Base-by-base conservation (phyloP, 2,888 invertebrate genomes). In the Agonopterix alstromeriana region DNA sequence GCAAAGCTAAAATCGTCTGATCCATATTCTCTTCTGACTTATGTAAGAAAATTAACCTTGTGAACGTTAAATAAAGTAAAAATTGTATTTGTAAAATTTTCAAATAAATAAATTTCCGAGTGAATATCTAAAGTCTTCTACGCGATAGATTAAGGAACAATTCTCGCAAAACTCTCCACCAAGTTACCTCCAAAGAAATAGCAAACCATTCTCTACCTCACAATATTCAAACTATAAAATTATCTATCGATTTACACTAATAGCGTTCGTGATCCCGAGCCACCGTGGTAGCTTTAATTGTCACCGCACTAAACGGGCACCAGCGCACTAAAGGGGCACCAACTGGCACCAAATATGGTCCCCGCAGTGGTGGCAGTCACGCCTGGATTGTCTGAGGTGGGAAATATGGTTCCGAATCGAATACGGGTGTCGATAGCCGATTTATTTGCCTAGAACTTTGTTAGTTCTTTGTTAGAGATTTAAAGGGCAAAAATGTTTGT, bases 251-350 rank as follows among this genome's bases (percentile, higher is more conserved):
- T 64, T 68, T 65, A 65, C 27, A 27, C 70, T 65, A 67, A 74
- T 72, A 69, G 63, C 51, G 63, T 52, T 76, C 73, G 77, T 77
- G 77, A 76, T 27, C 27, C 68, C 61, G 56, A 53, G 53, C 63
- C 56, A 60, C 55, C 46, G 38, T 38, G 55, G 53, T 46, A 45
- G 57, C 63, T 72, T 74, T 78, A 78, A 78, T 78, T 77, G 78
- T 77, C 70, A 65, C 66, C 55, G 48, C 57, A 57, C 69, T 67
- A 70, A 75, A 75, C 63, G 65, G 67, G 64, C 61, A 55, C 60
- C 27, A 27, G 27, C 27, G 27, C 27, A 27, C 27, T 27, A 27
- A 53, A 56, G 17, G 7, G 48, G 57, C 40, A 49, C 54, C 53
- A 54, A 57, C 53, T 57, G 58, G 45, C 53, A 47, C 70, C 70